Base-by-base conservation (phyloP, 2,797 vertebrate species). In the Falco novaeseelandiae region DNA sequence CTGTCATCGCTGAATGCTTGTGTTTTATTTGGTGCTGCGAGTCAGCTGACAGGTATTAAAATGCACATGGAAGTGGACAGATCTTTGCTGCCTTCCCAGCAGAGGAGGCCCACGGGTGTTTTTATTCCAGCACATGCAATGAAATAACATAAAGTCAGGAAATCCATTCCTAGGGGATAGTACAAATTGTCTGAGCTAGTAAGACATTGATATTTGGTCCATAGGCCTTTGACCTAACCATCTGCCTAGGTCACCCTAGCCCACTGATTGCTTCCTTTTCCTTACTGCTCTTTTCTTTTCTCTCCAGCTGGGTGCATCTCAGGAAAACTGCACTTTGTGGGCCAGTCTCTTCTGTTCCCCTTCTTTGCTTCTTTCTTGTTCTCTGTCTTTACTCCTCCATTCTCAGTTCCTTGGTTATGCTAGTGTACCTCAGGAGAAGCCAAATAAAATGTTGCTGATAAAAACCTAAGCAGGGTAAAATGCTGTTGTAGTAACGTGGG, bases 21-120 rank as follows among this genome's bases (percentile, higher is more conserved):
- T 92, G 83, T 96, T 96, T 97, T 95, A 96, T 97, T 97, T 93
- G 94, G 78, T 92, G 81, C 90, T 95, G 52, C 2, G 12, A 93
- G 83, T 96, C 97, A 96, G 90, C 83, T 93, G 95, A 95, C 74
- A 93, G 86, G 86, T 94, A 95, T 96, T 96, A 96, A 96, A 97
- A 96, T 93, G 82, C 93, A 78, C 95, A 83, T 81, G 32, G 54
- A 92, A 79, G 81, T 79, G 84, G 92, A 94, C 77, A 82, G 94
- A 87, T 94, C 95, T 94, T 87, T 87, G 70, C 93, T 93, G 97
- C 87, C 88, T 97, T 92, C 73, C 57, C 81, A 83, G 67, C 74
- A 87, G 81, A 96, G 65, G 74, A 94, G 89, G 25, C 93, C 94
- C 94, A 62, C 72, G 94, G 87, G 93, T 92, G 69, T 92, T 96